phyloP scores from a whole-genome alignment of 1,140 invertebrate genomes.

The Gryon sp. region DNA sequence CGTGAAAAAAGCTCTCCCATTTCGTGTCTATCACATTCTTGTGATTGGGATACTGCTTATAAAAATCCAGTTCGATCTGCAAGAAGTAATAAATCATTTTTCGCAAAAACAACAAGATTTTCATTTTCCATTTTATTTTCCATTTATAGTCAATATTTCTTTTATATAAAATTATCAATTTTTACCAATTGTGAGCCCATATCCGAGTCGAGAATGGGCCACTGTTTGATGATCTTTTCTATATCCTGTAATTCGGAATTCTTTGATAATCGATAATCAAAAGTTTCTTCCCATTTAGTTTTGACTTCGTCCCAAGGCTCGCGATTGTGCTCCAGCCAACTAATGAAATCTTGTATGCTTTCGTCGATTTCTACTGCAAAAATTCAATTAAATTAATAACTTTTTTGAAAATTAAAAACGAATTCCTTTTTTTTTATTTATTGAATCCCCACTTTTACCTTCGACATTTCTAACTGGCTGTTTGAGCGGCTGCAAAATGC shows the following conservation, averaged over 20 bases:
- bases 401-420: background rate
- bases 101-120: too few species aligned
- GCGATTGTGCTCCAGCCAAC: slow-evolving; percentile 42
- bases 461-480: background rate
- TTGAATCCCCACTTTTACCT: slow-evolving; percentile 15
- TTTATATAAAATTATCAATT: too few species aligned
- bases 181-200: slow-evolving; percentile 47
- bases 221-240: slow-evolving; percentile 48
- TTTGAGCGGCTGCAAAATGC: slow-evolving; percentile 35
- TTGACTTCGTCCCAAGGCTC: slow-evolving; percentile 55
- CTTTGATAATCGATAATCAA: slow-evolving; percentile 42
- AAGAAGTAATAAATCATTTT: too few species aligned
- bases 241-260: slow-evolving; percentile 37
- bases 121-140: too few species aligned
- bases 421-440: background rate
- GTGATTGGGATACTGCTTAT: slow-evolving; percentile 32
- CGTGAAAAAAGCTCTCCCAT: slow-evolving; percentile 52
- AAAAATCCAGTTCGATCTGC: slow-evolving; percentile 51
- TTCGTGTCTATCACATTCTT: slow-evolving; percentile 30
- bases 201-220: slow-evolving; percentile 55
- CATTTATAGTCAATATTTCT: too few species aligned
- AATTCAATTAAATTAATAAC: too few species aligned
- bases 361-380: slow-evolving; percentile 35
- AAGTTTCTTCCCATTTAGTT: slow-evolving; percentile 49
- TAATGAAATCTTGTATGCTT: slow-evolving; percentile 32